phyloP scores from a whole-genome alignment of 2,113 vertebrate genomes.

The Ciconia maguari region DNA sequence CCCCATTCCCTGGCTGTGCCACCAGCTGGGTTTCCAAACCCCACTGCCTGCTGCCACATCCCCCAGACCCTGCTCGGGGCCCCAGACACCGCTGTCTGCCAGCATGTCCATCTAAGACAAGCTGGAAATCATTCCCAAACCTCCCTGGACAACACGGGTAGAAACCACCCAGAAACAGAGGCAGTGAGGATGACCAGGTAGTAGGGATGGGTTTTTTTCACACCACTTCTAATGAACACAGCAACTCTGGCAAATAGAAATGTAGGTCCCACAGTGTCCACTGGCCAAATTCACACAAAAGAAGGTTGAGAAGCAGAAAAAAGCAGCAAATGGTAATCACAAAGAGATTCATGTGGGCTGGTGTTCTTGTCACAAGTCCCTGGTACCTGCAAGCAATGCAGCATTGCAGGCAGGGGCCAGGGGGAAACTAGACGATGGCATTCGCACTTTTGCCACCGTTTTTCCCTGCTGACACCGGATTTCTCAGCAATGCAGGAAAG shows the following conservation, averaged over 20 bases:
- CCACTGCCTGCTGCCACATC: not conserved
- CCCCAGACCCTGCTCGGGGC: not conserved
- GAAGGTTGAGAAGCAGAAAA: not conserved
- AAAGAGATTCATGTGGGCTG: not conserved
- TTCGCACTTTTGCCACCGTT: fast-evolving
- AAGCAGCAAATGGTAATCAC: fast-evolving
- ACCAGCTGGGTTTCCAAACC: not conserved
- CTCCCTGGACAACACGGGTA: not conserved
- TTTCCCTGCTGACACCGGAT: not conserved
- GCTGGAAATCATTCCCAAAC: not conserved
- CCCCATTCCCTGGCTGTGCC: not conserved
- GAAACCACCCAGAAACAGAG: not conserved
- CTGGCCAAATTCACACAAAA: not conserved
- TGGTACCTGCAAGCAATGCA: not conserved
- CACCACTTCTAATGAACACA: not conserved
- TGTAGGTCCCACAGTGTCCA: fast-evolving
- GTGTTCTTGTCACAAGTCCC: not conserved
- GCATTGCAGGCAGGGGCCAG: not conserved
- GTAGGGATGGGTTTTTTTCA: not conserved
- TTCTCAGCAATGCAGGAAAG: not conserved
- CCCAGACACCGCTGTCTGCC: not conserved
- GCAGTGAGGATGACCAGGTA: fast-evolving
- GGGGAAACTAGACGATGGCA: not conserved
- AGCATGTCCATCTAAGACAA: not conserved
- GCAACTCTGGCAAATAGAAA: not conserved